Base-by-base conservation (phyloP, 2,797 vertebrate species). In the Phylloscopus collybita region DNA sequence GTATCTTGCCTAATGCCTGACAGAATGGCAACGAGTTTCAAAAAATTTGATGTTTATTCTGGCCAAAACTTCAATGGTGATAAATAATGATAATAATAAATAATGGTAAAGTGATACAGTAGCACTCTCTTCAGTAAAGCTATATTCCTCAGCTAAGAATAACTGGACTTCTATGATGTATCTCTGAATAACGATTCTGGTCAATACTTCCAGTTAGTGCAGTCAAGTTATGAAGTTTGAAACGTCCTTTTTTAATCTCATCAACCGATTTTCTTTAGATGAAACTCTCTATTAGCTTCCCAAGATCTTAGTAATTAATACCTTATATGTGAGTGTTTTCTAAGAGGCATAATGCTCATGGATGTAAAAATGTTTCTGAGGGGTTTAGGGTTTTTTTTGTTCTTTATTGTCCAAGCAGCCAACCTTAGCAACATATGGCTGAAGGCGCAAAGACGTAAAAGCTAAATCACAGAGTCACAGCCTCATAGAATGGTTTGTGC, bases 201-300 rank as follows among this genome's bases (percentile, higher is more conserved):
- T 45, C 27, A 75, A 66, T 3, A 49, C 66, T 79, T 80, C 69
- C 19, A 53, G 44, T 50, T 17, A 40, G 21, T 38, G 15, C 5
- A 72, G 23, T 50, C 11, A 69, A 30, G 3, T 21, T 13, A 32
- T 0, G 1, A 71, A 36, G 32, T 25, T 51, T 82, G n/a, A 62
- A 67, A 34, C 32, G 45, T 67, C 32, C 21, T 62, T 0, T 0
- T 4, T 29, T 40, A 44, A 64, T 36, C 7, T 11, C 20, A 81
- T 11, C 44, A 51, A 22, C 1, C 36, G 4, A 38, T 67, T 71
- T 91, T 69, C 53, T 80, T 74, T 54, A 53, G 16, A 7, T 74
- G 8, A 65, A 26, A 26, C 3, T 14, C 3, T 66, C 5, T 51
- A 13, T 32, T 30, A 29, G 3, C 9, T 14, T 65, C 11, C 19